Base-by-base conservation (phyloP, 2,797 vertebrate species). In the Siniperca obscura region DNA sequence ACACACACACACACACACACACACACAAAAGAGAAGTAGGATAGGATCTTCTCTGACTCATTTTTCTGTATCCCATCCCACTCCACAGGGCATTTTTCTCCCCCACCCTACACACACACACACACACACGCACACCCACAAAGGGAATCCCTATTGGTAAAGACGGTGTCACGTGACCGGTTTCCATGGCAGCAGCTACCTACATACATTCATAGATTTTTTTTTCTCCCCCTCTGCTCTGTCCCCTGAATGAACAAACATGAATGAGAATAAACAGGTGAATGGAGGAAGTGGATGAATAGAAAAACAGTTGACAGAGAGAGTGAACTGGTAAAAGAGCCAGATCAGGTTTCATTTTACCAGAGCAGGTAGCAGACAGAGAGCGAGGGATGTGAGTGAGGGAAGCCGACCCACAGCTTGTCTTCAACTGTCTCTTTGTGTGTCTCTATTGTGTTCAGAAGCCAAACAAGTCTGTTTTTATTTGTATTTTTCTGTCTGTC, bases 101-200 rank as follows among this genome's bases (percentile, higher is more conserved):
- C 64, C 72, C 76, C 76, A 78, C 56, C n/a, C 65, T 10, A 0
- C 61, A 27, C 69, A 40, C 60, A 40, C 86, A 77, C 65, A 59
- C 38, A 62, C 62, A 67, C 46, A 71, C 65, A 70, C 27, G 66
- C 55, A 80, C 74, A 69, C 38, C 68, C 73, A 78, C 4, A 70
- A 4, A 65, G 78, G 85, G 84, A 89, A 90, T 87, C 87, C 92
- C 86, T 76, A 90, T 92, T 91, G 89, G 90, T 90, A 88, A 87
- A 89, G 84, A 87, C 7, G 19, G 64, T 84, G 81, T 86, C 92
- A 93, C 81, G 88, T 92, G 91, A 92, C 83, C 55, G 0, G 90
- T 92, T 92, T 83, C 91, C 90, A 93, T 93, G 88, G 85, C 88
- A 93, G 83, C 91, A 75, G 83, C 76, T 84, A 73, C 81, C 84